phyloP scores from a whole-genome alignment of 2,797 vertebrate species.

The Loriculus beryllinus region DNA sequence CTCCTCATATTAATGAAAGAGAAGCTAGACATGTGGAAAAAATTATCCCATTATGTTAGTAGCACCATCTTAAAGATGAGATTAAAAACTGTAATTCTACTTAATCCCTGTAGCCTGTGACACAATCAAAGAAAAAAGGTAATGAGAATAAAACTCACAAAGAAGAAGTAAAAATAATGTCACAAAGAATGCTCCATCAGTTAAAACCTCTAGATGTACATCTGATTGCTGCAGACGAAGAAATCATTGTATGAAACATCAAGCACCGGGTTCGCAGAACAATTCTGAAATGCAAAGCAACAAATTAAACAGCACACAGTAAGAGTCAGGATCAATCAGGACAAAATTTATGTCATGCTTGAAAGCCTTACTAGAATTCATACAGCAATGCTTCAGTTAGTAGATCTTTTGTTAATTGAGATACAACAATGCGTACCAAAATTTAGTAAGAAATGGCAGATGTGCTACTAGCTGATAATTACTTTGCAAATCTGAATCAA shows the following conservation, averaged over 20 bases:
- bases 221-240: not conserved
- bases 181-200: not conserved
- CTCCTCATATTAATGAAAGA: constrained; percentile 7
- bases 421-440: constrained; percentile 62
- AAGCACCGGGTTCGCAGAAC: constrained; percentile 14
- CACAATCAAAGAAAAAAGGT: constrained; percentile 17
- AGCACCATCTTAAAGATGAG: constrained; percentile 1
- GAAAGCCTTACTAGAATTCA: constrained; percentile 62
- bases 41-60: constrained; percentile 16
- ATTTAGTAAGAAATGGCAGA: constrained; percentile 74
- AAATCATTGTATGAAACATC: constrained; percentile 42
- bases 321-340: constrained; percentile 60
- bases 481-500: constrained; percentile 74
- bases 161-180: constrained; percentile 23
- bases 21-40: not conserved
- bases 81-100: constrained; percentile 45
- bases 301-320: constrained; percentile 42
- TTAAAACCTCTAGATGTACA: constrained; percentile 28
- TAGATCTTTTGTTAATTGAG: constrained; percentile 68
- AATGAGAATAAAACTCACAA: not conserved
- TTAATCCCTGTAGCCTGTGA: constrained; percentile 28
- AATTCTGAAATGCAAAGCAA: constrained; percentile 58
- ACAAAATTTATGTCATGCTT: constrained; percentile 58
- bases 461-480: constrained; percentile 73
- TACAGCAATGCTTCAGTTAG: constrained; percentile 43